Base-by-base conservation (phyloP, 2,888 invertebrate species). In the Meandrusa payeni region DNA sequence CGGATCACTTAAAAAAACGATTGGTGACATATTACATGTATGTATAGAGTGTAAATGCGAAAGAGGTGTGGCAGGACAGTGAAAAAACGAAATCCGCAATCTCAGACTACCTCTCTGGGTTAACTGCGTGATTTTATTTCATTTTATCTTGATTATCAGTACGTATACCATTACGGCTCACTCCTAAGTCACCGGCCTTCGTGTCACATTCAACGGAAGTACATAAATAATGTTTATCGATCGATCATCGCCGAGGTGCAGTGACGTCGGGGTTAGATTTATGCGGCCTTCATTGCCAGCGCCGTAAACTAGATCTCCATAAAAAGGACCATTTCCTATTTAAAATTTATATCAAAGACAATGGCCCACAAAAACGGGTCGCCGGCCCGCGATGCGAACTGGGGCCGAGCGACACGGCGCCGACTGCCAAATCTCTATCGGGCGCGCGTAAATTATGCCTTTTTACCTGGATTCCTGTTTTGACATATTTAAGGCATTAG, bases 401-500 rank as follows among this genome's bases (percentile, higher is more conserved):
- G 58, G 70, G 57, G 65, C 48, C 52, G 69, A 62, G 61, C 66
- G 56, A 61, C 62, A 55, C 79, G 86, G 87, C 87, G 87, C 86
- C 86, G 80, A 82, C 86, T 86, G 87, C 87, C 87, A 87, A 86
- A 86, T 82, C 85, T 83, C 77, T 86, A 86, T 87, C 87, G 77
- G 70, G 66, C 82, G 77, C 80, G 83, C 86, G 86, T 87, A 87
- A 86, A 87, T 87, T 85, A 86, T 83, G 81, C 80, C 83, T 86
- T 86, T 86, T 86, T 87, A 87, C 87, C 87, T 87, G 86, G 83
- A 85, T 86, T 82, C 85, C 85, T 87, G 87, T 87, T 87, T 87
- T 87, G 87, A 87, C 87, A 87, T 86, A 87, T 86, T 86, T 85
- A 87, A 87, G 83, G 86, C 80, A 87, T 87, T 87, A 85, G 85